Evolutionary conservation across 2,113 vertebrate species (phyloP), one percentile per base, ranked within the genome.

Genomic region (Lepus timidus): DNA sequence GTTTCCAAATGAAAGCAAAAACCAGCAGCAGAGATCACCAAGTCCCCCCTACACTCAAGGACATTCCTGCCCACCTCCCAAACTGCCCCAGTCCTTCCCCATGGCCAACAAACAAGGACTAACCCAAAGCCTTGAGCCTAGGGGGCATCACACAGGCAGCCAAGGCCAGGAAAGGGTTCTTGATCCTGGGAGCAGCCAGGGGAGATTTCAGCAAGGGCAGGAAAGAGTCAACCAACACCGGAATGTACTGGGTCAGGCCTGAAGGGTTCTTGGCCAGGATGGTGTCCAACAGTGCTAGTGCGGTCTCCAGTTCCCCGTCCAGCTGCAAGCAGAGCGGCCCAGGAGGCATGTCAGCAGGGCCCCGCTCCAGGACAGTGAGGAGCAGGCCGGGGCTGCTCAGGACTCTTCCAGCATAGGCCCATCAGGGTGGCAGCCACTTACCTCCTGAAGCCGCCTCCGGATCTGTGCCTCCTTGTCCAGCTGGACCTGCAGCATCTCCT

Each of bases 401-500:
- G 5, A 36, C 14, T 13, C 75, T 67, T 17, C 36, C 3, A 0
- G 16, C 11, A 2, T 2, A 2, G 8, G 12, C 0, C 0, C 14
- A 17, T 8, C 33, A 6, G 2, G 4, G 74, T 27, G 12, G 39
- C 10, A 1, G 31, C 36, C 33, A 51, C 91, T 91, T 49, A 99
- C 99, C 98, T 98, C 98, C 95, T 98, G 98, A 51, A 99, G 98
- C 27, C 97, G 98, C 96, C 99, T 99, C 61, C 99, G 99, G 95
- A 99, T 98, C 65, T 98, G 97, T 0, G 98, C 98, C 96, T 99
- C 99, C 93, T 98, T 99, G 88, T 99, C 99, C 96, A 99, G 97
- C 98, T 99, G 99, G 39, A 97, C 98, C 33, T 99, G 99, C 95
- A 99, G 97, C 98, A 99, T 99, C 98, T 99, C 99, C 97, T 99